phyloP scores from a whole-genome alignment of 1,140 invertebrate genomes.

The Zaprionus davidi region DNA sequence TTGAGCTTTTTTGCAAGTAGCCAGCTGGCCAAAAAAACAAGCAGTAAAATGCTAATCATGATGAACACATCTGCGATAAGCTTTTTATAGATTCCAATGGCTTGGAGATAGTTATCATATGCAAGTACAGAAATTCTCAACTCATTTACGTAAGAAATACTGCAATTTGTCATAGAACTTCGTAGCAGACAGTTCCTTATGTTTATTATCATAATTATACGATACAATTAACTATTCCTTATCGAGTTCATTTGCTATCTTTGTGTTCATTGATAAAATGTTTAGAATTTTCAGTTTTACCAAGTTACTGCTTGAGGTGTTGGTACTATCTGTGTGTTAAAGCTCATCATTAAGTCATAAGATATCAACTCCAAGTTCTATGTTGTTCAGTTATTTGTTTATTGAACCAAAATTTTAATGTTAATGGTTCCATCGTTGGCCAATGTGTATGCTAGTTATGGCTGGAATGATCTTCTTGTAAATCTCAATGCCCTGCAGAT shows the following conservation, averaged over 20 bases:
- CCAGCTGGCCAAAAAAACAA: background rate
- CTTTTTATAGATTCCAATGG: background rate
- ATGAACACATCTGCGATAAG: background rate
- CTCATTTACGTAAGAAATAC: background rate
- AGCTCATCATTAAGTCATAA: too few species aligned
- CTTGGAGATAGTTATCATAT: background rate
- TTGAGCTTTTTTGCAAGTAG: background rate
- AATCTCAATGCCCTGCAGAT: conserved; percentile 89
- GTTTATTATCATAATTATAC: background rate
- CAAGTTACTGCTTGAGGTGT: background rate
- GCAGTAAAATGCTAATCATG: background rate
- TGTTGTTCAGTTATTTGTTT: background rate
- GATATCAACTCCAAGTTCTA: background rate
- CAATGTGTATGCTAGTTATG: conserved; percentile 84
- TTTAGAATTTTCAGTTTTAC: background rate
- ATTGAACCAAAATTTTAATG: background rate
- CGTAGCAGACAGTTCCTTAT: background rate
- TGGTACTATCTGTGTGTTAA: background rate
- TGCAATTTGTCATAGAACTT: background rate
- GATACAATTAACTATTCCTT: background rate
- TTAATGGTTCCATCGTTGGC: background rate
- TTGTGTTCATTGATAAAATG: conserved; percentile 1
- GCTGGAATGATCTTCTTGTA: conserved; percentile 87
- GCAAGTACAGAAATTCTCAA: background rate
- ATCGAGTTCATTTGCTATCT: background rate